Evolutionary conservation across 2,113 vertebrate genomes (phyloP).

Genomic region (Ancistrus triradiatus): DNA sequence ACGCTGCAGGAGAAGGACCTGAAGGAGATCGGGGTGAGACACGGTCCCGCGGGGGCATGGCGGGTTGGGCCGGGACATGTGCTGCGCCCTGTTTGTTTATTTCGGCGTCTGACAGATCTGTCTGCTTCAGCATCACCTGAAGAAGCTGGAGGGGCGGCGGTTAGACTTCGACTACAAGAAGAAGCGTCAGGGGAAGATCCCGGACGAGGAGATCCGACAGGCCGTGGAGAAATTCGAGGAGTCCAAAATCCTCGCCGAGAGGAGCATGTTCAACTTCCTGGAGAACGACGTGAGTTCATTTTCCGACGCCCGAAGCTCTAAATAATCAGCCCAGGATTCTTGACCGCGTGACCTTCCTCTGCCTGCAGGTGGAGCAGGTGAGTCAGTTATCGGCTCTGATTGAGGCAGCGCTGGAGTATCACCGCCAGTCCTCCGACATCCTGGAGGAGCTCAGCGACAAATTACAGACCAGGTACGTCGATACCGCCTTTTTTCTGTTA

Average conservation of each 20-base stretch:
- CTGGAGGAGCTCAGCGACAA: slow-evolving; percentile 80
- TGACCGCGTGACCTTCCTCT: neutral
- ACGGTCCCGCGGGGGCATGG: neutral
- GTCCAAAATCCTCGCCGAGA: slow-evolving; percentile 89
- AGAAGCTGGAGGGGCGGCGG: slow-evolving; percentile 89
- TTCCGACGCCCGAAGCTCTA: no score
- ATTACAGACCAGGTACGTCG: slow-evolving; percentile 77
- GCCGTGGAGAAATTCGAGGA: slow-evolving; percentile 95
- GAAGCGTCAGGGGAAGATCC: slow-evolving; percentile 87
- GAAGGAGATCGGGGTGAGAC: slow-evolving; percentile 84
- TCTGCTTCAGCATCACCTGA: slow-evolving; percentile 80
- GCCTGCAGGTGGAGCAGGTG: slow-evolving; percentile 84
- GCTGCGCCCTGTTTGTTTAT: neutral
- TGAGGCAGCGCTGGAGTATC: slow-evolving; percentile 82
- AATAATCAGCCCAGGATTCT: no score
- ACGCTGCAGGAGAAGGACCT: slow-evolving; percentile 90
- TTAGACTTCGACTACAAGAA: slow-evolving; percentile 96
- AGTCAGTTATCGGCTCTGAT: slow-evolving; percentile 83
- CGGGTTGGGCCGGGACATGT: neutral
- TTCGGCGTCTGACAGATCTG: neutral
- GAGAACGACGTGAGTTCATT: slow-evolving; percentile 90
- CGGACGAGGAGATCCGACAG: slow-evolving; percentile 85
- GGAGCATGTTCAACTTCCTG: slow-evolving; percentile 96
- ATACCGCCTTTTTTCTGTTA: no score
- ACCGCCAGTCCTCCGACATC: slow-evolving; percentile 79